Evolutionary conservation across 2,113 vertebrate genomes (phyloP), one percentile per base, ranked within the genome.

Genomic region (Narcine bancroftii): DNA sequence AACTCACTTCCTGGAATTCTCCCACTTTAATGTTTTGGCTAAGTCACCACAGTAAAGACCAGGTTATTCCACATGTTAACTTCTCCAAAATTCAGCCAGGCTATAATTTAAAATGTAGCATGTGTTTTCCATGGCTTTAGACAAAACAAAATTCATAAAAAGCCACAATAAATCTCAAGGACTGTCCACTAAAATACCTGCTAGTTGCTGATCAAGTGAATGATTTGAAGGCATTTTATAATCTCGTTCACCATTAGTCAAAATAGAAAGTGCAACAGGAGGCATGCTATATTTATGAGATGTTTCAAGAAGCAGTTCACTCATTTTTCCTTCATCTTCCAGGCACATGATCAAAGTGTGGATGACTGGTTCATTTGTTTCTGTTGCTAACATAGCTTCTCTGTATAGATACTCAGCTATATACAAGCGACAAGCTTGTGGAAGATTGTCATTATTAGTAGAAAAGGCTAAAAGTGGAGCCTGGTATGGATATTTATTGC

Each of bases 381-480:
- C 95, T 47, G 99, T 97, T 60, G 97, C 97, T 2, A 93, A 92
- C 93, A 99, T 93, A 10, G 98, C 97, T 94, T 97, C 98, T 92
- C 94, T 96, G 92, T 97, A 99, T 81, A 99, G 96, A 69, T 96
- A 96, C 89, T 99, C 98, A 0, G 97, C 97, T 92, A 99, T 95
- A 56, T 95, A 95, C 92, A 99, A 96, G 75, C 97, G 96, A 93
- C 97, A 98, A 19, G 97, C 96, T 60, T 96, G 95, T 92, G 96
- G 95, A 4, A 99, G 92, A 6, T 95, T 95, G 92, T 98, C 97
- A 0, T 99, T 95, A 0, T 96, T 99, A 93, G 98, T 98, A 94
- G 97, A 97, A 95, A 99, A 98, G 63, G 98, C 98, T 91, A 98
- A 96, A 15, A 99, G 93, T 11, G 98, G 98, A 29, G 98, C 96